Conservation (phyloP, 2,113 vertebrate genomes). For the Larimichthys crocea region DNA sequence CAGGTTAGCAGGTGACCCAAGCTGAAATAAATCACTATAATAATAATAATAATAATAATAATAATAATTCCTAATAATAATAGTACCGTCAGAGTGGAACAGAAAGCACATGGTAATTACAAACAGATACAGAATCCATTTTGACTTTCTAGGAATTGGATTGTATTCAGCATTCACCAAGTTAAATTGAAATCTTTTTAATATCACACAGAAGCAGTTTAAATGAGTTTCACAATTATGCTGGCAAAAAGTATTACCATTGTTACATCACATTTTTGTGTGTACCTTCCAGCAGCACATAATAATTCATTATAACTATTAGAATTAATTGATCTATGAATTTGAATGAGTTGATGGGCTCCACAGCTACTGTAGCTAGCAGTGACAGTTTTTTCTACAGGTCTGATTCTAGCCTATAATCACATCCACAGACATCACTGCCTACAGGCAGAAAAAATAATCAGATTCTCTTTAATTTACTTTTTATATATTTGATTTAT, state of each 20-base stretch:
- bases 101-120: background rate
- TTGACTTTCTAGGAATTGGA: background rate
- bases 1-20: conserved; percentile 43
- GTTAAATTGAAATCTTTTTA: background rate
- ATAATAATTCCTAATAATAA: background rate
- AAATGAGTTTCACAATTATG: background rate
- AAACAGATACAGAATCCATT: background rate
- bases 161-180: background rate
- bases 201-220: background rate
- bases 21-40: conserved; percentile 25
- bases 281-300: background rate
- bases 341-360: background rate
- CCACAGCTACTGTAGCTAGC: background rate
- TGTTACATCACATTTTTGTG: background rate
- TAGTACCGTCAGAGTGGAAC: background rate
- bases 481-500: no score
- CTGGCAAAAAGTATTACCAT: background rate
- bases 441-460: background rate
- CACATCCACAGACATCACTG: background rate
- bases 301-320: background rate
- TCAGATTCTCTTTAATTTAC: background rate
- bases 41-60: no score
- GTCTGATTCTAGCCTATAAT: background rate
- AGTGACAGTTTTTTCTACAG: background rate
- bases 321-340: background rate